A percentile compares a stretch with the other conserved stretches of the same genome.
These are phyloP conservation scores for Coreius guichenoti DNA, from an alignment of 2,797 vertebrate species.

Conservation along the genomic window DNA sequence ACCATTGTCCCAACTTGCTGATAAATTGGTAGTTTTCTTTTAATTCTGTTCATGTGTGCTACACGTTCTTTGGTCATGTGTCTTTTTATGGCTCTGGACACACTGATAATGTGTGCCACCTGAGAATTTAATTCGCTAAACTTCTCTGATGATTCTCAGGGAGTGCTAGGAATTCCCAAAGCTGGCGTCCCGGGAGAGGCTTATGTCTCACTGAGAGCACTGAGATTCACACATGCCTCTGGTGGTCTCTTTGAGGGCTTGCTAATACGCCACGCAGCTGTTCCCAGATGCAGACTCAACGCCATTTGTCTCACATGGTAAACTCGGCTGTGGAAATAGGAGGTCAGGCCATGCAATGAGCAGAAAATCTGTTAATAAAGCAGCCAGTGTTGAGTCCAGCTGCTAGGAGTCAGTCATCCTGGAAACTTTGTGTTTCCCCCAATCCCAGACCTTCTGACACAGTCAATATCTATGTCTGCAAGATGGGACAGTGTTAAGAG, in stretches of 20 bases:
- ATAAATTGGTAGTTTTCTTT: not conserved
- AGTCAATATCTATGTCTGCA: not conserved
- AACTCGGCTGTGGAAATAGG: slow-evolving; percentile 73
- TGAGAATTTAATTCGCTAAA: slow-evolving; percentile 38
- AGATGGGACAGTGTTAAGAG: too few relatives aligned
- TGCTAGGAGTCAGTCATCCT: slow-evolving; percentile 63
- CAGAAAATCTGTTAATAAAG: slow-evolving; percentile 73
- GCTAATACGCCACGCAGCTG: slow-evolving; percentile 77
- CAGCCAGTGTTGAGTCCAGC: slow-evolving; percentile 72
- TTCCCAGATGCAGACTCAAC: slow-evolving; percentile 78
- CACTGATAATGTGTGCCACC: slow-evolving; percentile 43
- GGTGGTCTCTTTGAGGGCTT: slow-evolving; percentile 36
- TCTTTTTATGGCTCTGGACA: not conserved
- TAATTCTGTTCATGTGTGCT: not conserved
- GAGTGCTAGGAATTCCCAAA: slow-evolving; percentile 19
- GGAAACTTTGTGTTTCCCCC: slow-evolving; percentile 55
- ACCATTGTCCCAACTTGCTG: not conserved
- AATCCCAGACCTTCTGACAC: not conserved
- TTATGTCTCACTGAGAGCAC: slow-evolving; percentile 43
- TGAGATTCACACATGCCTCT: slow-evolving; percentile 50
- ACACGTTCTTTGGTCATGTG: not conserved
- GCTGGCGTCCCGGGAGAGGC: slow-evolving; percentile 1
- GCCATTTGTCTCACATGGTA: slow-evolving; percentile 78
- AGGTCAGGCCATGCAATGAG: slow-evolving; percentile 76
- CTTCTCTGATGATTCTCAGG: slow-evolving; percentile 36